A percentile compares a stretch with the other conserved stretches of the same genome.
Evolutionary conservation across 2,113 vertebrate genomes (phyloP).

Genomic region (Oriolus oriolus): DNA sequence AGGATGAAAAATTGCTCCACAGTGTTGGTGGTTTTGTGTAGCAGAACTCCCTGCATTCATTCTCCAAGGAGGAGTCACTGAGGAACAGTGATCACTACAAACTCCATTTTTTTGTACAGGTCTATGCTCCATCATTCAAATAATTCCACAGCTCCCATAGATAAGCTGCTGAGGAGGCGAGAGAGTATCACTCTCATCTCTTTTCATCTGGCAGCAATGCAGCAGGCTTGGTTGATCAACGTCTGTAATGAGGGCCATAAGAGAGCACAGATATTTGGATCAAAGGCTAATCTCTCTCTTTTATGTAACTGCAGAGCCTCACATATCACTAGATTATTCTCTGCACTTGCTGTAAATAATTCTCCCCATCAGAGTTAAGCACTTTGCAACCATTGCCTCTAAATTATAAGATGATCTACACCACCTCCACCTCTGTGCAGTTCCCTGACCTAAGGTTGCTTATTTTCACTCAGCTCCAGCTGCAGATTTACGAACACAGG

Average conservation of each 20-base stretch:
- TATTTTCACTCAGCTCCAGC: neutral
- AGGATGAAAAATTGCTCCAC: neutral
- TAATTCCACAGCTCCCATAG: neutral
- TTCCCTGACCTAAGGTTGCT: conserved; percentile 1
- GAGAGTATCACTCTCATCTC: neutral
- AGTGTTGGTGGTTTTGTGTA: neutral
- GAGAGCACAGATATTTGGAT: conserved; percentile 31
- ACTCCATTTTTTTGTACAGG: neutral
- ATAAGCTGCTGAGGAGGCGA: neutral
- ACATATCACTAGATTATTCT: conserved; percentile 27
- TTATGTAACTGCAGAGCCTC: conserved; percentile 29
- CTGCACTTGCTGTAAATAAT: conserved; percentile 43
- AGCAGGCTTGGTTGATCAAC: neutral
- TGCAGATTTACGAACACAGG: neutral
- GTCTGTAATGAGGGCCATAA: neutral
- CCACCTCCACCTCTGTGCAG: neutral
- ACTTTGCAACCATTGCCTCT: conserved; percentile 14
- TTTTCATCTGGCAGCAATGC: neutral
- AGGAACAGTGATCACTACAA: neutral
- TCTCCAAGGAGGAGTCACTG: neutral
- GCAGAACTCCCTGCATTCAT: neutral
- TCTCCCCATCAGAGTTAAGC: neutral
- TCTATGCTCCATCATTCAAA: neutral
- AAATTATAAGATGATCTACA: conserved; percentile 40
- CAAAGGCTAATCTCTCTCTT: conserved; percentile 49